These are phyloP conservation scores for Pollachius pollachius DNA, from an alignment of 2,113 vertebrate species.

Conservation along the genomic window DNA sequence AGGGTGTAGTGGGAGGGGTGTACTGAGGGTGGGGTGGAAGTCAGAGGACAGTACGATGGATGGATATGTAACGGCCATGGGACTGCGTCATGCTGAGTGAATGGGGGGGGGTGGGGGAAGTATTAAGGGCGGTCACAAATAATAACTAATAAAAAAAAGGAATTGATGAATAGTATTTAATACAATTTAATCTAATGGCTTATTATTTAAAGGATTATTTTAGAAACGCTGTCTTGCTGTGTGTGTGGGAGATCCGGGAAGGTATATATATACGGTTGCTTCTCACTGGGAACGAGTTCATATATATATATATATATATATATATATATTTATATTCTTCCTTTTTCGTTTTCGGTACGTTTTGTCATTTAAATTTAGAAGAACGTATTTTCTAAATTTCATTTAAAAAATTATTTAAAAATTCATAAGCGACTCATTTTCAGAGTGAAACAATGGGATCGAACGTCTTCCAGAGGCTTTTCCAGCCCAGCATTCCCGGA, in stretches of 20 bases:
- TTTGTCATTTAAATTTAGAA: background rate
- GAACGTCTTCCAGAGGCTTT: background rate
- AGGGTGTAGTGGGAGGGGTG: too few relatives aligned
- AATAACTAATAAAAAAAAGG: slow-evolving; percentile 40
- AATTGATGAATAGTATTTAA: slow-evolving; percentile 61
- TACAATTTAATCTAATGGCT: slow-evolving; percentile 59
- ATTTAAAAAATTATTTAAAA: background rate
- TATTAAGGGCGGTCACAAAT: slow-evolving; percentile 21
- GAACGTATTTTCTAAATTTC: background rate
- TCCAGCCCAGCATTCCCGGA: background rate
- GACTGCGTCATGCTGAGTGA: slow-evolving; percentile 53
- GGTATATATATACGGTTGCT: slow-evolving; percentile 66
- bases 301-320: background rate
- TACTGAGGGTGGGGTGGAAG: too few relatives aligned
- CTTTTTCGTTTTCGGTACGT: background rate
- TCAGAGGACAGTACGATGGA: slow-evolving; percentile 35
- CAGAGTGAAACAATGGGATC: background rate
- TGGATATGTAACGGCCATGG: slow-evolving; percentile 48
- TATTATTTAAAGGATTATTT: slow-evolving; percentile 61
- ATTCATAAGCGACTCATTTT: too few relatives aligned
- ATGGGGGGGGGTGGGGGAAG: slow-evolving; percentile 42
- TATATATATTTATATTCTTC: background rate
- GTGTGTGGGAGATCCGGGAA: slow-evolving; percentile 50
- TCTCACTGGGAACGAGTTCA: slow-evolving; percentile 51
- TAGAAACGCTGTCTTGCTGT: slow-evolving; percentile 62